phyloP scores from a whole-genome alignment of 2,113 vertebrate species.

The Brienomyrus longianalis region DNA sequence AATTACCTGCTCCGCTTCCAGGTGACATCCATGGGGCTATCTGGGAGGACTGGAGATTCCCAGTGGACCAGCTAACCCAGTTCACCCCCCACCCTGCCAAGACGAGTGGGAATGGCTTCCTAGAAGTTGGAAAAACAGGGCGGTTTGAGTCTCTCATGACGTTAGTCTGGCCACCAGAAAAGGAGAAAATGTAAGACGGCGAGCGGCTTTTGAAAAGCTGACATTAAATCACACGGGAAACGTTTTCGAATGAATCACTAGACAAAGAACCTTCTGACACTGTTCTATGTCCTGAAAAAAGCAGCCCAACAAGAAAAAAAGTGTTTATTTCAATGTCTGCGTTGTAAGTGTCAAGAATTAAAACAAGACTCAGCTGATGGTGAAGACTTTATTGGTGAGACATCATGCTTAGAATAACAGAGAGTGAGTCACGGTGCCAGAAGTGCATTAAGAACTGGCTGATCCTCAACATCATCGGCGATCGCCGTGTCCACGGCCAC shows the following conservation, averaged over 20 bases:
- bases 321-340: slow-evolving; percentile 10
- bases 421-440: not conserved
- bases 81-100: not conserved
- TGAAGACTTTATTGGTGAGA: slow-evolving; percentile 13
- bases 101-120: not conserved
- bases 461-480: slow-evolving; percentile 7
- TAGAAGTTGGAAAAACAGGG: not conserved
- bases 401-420: slow-evolving; percentile 15
- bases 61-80: not conserved
- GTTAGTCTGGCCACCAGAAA: not conserved
- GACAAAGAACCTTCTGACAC: not conserved
- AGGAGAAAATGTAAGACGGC: not conserved
- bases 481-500: not conserved
- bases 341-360: slow-evolving; percentile 10
- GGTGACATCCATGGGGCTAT: not conserved
- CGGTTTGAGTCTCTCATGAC: not conserved
- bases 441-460: slow-evolving; percentile 18
- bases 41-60: not conserved
- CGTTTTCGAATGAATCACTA: not conserved
- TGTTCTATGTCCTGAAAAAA: slow-evolving; percentile 3
- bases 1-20: not conserved
- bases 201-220: not conserved
- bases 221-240: not conserved
- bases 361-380: slow-evolving; percentile 6
- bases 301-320: slow-evolving; percentile 3